A percentile compares a stretch with the other conserved stretches of the same genome.
phyloP scores from a whole-genome alignment of 2,113 vertebrate genomes.

The Pelobates fuscus region DNA sequence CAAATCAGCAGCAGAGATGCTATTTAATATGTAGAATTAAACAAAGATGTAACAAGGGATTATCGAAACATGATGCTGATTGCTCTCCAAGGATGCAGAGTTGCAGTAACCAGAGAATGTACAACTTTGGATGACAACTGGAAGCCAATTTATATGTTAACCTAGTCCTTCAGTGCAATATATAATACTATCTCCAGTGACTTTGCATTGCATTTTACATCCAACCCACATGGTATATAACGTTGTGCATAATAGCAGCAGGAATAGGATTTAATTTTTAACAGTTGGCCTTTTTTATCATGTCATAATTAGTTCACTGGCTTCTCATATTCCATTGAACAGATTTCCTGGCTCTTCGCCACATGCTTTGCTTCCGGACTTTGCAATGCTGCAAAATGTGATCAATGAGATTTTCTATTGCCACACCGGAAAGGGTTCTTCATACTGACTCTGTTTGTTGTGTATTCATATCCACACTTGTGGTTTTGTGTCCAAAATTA shows the following conservation, averaged over 20 bases:
- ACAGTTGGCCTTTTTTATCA: conserved; percentile 5
- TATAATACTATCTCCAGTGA: background rate
- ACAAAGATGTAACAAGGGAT: background rate
- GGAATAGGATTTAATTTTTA: background rate
- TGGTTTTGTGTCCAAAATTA: too few relatives aligned
- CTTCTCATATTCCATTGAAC: conserved; percentile 34
- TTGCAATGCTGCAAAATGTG: conserved; percentile 10
- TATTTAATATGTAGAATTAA: conserved; percentile 17
- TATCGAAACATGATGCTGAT: conserved; percentile 17
- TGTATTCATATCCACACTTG: background rate
- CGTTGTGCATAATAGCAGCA: background rate
- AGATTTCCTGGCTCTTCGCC: conserved; percentile 24
- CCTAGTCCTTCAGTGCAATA: background rate
- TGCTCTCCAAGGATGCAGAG: conserved; percentile 4
- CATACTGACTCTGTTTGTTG: background rate
- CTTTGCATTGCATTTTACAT: background rate
- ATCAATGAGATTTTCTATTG: conserved; percentile 21
- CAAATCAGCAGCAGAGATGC: conserved; percentile 6
- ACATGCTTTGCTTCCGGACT: conserved; percentile 11
- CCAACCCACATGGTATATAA: background rate
- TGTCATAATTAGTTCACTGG: conserved; percentile 15
- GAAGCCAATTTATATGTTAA: conserved; percentile 8
- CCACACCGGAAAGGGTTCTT: background rate
- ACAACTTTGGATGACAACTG: background rate
- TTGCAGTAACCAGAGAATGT: background rate